Evolutionary conservation across 2,888 invertebrate genomes (phyloP).

Genomic region (Yponomeuta sedellus): DNA sequence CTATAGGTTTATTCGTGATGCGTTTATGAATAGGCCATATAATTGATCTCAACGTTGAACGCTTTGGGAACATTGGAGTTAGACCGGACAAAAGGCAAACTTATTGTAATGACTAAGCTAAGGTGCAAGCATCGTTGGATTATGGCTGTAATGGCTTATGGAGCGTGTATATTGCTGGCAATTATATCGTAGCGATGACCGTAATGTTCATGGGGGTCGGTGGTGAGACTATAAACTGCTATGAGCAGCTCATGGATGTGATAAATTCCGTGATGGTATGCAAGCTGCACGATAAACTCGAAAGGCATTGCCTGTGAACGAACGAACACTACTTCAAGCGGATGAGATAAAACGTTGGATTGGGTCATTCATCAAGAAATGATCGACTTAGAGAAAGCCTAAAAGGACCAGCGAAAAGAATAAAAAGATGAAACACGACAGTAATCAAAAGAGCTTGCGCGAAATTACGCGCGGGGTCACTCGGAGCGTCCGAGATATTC

Average conservation of each 20-base stretch:
- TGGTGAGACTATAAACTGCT: background rate
- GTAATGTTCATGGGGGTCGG: constrained; percentile 7
- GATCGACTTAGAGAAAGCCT: background rate
- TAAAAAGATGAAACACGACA: background rate
- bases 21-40: background rate
- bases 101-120: background rate
- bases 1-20: background rate
- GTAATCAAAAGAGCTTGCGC: background rate
- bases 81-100: background rate
- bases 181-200: constrained; percentile 8
- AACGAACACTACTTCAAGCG: background rate
- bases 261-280: constrained; percentile 1
- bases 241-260: background rate
- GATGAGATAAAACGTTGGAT: background rate
- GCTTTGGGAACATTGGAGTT: background rate
- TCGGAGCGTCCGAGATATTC: background rate
- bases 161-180: background rate
- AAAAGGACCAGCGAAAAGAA: background rate
- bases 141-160: constrained; percentile 7
- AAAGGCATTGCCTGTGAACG: background rate
- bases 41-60: background rate
- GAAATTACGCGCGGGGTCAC: background rate
- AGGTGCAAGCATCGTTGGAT: background rate
- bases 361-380: background rate
- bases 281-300: background rate